Evolutionary conservation across 2,888 invertebrate genomes (phyloP).

Genomic region (Agriotes lineatus): DNA sequence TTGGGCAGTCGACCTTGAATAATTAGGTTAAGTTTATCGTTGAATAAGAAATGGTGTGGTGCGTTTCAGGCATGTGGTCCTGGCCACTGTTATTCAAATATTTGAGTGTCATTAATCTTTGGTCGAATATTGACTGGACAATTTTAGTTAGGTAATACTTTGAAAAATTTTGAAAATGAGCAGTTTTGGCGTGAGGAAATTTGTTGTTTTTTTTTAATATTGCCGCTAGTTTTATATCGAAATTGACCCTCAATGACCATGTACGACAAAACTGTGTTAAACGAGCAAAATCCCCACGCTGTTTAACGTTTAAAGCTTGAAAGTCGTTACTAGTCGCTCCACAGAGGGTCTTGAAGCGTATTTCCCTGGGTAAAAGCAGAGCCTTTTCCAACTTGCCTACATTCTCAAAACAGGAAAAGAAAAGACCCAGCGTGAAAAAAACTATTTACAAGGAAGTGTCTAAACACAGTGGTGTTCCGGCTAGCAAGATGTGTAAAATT

Average conservation of each 20-base stretch:
- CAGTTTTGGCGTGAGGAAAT: too few species aligned
- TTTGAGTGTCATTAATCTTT: too few species aligned
- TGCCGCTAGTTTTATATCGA: slow-evolving; percentile 55
- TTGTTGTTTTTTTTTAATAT: too few species aligned
- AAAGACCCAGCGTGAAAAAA: neutral
- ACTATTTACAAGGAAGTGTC: slow-evolving; percentile 16
- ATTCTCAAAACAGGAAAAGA: neutral
- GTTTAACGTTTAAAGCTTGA: slow-evolving; percentile 49
- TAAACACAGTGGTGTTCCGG: slow-evolving; percentile 55
- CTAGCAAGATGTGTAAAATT: slow-evolving; percentile 51
- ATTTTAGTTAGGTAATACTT: too few species aligned
- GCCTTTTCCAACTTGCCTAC: neutral
- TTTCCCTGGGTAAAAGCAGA: neutral
- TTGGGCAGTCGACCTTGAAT: too few species aligned
- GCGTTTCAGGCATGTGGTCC: too few species aligned
- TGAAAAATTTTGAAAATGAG: too few species aligned
- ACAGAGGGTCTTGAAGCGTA: neutral
- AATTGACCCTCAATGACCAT: slow-evolving; percentile 59
- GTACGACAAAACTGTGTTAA: slow-evolving; percentile 60
- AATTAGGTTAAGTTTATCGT: too few species aligned
- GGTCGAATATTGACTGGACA: too few species aligned
- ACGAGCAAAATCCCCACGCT: slow-evolving; percentile 21
- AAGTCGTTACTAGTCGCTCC: slow-evolving; percentile 38
- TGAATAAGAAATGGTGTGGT: too few species aligned
- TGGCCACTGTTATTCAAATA: too few species aligned